Conservation (phyloP, 2,113 vertebrate genomes). For the pig (Sus scrofa) region DNA sequence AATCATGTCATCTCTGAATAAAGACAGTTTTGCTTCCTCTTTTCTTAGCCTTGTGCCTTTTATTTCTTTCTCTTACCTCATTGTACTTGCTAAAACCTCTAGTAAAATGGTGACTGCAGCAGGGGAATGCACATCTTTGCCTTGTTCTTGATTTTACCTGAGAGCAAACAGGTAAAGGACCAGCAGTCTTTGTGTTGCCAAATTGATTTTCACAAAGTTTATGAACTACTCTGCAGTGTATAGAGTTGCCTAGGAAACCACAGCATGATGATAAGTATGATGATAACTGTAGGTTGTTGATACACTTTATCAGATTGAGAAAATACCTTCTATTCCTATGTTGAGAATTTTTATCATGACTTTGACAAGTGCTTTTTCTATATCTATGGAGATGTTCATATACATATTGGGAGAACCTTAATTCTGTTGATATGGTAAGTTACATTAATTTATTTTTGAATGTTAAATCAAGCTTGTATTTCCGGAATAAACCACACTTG, state of each 20-base stretch:
- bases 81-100: not conserved
- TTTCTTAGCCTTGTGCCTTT: not conserved
- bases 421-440: not conserved
- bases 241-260: constrained; percentile 51
- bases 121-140: not conserved
- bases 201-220: not conserved
- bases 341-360: constrained; percentile 15
- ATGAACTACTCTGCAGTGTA: not conserved
- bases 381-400: not conserved
- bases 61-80: not conserved
- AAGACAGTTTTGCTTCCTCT: not conserved
- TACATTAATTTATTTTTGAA: constrained; percentile 12
- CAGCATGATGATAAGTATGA: not conserved
- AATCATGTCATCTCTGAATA: not conserved
- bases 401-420: not conserved
- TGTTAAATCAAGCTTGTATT: not conserved
- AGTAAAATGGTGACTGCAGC: not conserved
- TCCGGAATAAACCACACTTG: not conserved
- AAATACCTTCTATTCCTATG: constrained; percentile 13
- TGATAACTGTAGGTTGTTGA: not conserved
- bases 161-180: not conserved
- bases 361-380: constrained; percentile 51
- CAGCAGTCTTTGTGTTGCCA: not conserved
- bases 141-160: not conserved
- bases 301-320: constrained; percentile 22